A percentile compares a stretch with the other conserved stretches of the same genome.
phyloP scores from a whole-genome alignment of 2,888 invertebrate genomes.

The Papilio protenor region DNA sequence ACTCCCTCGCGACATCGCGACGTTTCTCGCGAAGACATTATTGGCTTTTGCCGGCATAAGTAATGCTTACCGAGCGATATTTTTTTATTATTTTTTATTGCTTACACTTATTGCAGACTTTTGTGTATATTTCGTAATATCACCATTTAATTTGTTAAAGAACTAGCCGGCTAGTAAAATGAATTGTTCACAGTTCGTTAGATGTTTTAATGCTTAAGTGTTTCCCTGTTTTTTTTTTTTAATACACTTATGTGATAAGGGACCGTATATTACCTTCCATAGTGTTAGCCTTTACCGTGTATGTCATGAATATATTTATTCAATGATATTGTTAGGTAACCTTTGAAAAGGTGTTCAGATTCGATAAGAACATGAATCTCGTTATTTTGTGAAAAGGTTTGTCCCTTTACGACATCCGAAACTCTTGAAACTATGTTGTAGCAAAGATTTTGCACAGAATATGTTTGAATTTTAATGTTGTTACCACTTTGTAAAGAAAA shows the following conservation, averaged over 20 bases:
- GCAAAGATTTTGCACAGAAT: background rate
- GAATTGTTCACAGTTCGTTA: no score
- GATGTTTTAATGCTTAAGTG: background rate
- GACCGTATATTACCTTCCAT: no score
- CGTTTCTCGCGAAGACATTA: conserved; percentile 14
- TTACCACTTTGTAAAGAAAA: background rate
- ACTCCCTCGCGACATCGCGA: conserved; percentile 26
- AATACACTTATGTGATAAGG: no score
- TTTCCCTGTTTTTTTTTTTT: background rate
- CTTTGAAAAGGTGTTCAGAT: conserved; percentile 23
- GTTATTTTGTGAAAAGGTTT: conserved; percentile 10
- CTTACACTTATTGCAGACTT: background rate
- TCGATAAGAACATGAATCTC: conserved; percentile 26
- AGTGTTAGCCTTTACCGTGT: no score
- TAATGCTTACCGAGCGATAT: background rate
- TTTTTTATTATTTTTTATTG: conserved; percentile 9
- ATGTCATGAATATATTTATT: conserved; percentile 29
- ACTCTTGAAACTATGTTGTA: background rate
- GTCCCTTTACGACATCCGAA: background rate
- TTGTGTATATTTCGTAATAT: background rate
- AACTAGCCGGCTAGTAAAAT: background rate
- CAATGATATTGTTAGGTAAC: conserved; percentile 1
- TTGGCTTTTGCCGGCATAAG: conserved; percentile 26
- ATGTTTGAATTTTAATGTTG: background rate
- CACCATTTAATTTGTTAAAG: background rate